Conservation (phyloP, 30 jellyfish, hydroid and myxozoan genomes). For the Nemopilema nomurai region DNA sequence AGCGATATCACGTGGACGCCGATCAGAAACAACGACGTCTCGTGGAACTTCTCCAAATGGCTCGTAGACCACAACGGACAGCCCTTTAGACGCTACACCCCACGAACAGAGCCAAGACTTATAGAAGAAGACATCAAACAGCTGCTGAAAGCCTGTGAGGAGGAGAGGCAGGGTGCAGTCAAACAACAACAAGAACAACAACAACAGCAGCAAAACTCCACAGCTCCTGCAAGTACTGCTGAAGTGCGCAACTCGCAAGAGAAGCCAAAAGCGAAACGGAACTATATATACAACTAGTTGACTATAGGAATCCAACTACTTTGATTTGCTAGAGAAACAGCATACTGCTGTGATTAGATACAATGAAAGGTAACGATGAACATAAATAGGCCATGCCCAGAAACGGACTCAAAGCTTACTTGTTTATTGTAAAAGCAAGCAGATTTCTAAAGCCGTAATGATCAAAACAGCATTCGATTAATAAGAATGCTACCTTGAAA, state of each 20-base stretch:
- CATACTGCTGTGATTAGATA: too few species aligned
- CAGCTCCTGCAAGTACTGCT: constrained; percentile 17
- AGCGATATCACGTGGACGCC: constrained; percentile 98
- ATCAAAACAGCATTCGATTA: too few species aligned
- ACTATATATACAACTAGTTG: background rate
- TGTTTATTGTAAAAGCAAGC: too few species aligned
- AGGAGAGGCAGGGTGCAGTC: constrained; percentile 1
- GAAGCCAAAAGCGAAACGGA: constrained; percentile 1
- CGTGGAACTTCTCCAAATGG: constrained; percentile 98
- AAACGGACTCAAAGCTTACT: background rate
- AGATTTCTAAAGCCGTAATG: too few species aligned
- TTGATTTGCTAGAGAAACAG: too few species aligned
- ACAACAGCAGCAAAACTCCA: constrained; percentile 17
- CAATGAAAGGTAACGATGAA: too few species aligned
- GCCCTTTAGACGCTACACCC: constrained; percentile 86
- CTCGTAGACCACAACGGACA: constrained; percentile 82
- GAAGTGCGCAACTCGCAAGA: background rate
- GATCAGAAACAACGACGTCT: constrained; percentile 84
- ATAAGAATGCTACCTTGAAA: too few species aligned
- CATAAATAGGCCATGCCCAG: too few species aligned
- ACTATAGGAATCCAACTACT: background rate
- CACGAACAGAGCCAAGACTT: constrained; percentile 82
- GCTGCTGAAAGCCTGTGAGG: constrained; percentile 54
- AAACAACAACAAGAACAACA: constrained; percentile 12
- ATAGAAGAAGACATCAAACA: constrained; percentile 73